phyloP scores from a whole-genome alignment of 2,888 invertebrate genomes.

The Disparrhopalites patrizii region DNA sequence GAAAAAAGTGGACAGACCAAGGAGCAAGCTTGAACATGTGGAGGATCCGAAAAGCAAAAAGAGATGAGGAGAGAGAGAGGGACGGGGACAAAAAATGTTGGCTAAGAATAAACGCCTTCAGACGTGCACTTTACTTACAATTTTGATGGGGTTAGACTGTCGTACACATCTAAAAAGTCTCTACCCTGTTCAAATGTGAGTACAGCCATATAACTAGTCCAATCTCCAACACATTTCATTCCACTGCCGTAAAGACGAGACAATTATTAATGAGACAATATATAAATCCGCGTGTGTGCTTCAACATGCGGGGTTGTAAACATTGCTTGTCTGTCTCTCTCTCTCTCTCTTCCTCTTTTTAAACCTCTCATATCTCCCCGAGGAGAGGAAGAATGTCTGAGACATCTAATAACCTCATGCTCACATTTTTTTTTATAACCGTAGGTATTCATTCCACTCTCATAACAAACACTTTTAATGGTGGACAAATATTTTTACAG shows the following conservation, averaged over 20 bases:
- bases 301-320: too few relatives aligned
- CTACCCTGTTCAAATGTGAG: neutral
- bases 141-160: slow-evolving; percentile 24
- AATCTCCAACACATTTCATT: slow-evolving; percentile 21
- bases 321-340: too few relatives aligned
- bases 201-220: neutral
- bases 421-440: slow-evolving; percentile 8
- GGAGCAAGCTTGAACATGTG: neutral
- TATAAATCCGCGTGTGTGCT: slow-evolving; percentile 22
- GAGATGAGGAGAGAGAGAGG: slow-evolving; percentile 1
- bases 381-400: slow-evolving; percentile 15
- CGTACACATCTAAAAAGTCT: neutral
- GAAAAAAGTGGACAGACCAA: neutral
- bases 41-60: neutral
- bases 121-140: slow-evolving; percentile 7
- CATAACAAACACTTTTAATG: slow-evolving; percentile 17
- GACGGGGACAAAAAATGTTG: slow-evolving; percentile 8
- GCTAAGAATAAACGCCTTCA: slow-evolving; percentile 24
- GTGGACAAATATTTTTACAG: slow-evolving; percentile 15
- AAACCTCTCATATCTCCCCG: too few relatives aligned
- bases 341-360: too few relatives aligned
- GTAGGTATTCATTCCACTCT: slow-evolving; percentile 3
- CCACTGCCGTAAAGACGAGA: slow-evolving; percentile 21
- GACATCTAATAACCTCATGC: slow-evolving; percentile 10
- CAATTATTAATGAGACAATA: slow-evolving; percentile 33